These are phyloP conservation scores for Carpatolechia fugitivella DNA, from an alignment of 2,888 invertebrate species.

Conservation along the genomic window DNA sequence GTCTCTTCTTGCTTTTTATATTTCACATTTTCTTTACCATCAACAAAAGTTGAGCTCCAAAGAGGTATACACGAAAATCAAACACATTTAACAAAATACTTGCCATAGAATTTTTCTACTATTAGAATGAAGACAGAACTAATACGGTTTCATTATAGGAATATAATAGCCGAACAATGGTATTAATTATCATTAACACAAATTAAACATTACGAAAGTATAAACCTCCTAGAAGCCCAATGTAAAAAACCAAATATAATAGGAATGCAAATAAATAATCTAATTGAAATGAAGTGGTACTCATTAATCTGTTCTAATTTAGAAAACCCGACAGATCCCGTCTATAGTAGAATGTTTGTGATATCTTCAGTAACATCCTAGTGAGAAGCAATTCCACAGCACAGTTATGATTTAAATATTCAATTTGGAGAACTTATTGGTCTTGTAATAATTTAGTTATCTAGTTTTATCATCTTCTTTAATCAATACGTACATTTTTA, in stretches of 20 bases:
- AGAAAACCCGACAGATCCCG: constrained; percentile 11
- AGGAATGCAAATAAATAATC: constrained; percentile 45
- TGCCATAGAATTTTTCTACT: too few species aligned
- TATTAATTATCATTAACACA: not conserved
- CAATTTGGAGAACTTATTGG: constrained; percentile 44
- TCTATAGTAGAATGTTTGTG: constrained; percentile 14
- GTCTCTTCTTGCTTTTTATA: constrained; percentile 13
- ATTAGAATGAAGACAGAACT: too few species aligned
- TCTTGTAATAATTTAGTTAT: constrained; percentile 37
- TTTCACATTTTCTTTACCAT: constrained; percentile 38
- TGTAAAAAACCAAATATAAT: constrained; percentile 22
- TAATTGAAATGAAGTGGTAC: constrained; percentile 26
- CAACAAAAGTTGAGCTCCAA: constrained; percentile 45
- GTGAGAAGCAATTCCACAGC: constrained; percentile 62
- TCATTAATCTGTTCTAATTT: constrained; percentile 9
- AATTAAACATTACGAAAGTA: not conserved
- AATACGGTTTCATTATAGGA: too few species aligned
- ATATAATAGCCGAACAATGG: too few species aligned
- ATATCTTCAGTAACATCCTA: constrained; percentile 36
- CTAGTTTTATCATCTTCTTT: constrained; percentile 33
- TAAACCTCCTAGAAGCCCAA: constrained; percentile 44
- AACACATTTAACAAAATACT: too few species aligned
- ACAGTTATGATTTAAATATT: constrained; percentile 33
- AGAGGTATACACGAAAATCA: constrained; percentile 27
- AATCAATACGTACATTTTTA: constrained; percentile 58